Conservation (phyloP, 1,140 invertebrate species). For the Rhagoletis pomonella region DNA sequence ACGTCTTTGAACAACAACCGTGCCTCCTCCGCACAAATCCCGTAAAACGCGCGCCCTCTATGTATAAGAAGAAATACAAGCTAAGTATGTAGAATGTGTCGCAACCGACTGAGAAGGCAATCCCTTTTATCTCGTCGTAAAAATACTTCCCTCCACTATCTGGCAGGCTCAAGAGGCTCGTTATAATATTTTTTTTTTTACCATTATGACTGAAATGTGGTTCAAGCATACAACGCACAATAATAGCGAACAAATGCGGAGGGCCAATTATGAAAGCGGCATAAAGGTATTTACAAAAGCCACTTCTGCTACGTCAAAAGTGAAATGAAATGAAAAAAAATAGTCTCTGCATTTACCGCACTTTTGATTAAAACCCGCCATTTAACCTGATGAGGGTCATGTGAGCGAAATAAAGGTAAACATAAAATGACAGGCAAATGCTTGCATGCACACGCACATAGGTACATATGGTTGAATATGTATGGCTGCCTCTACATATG, state of each 20-base stretch:
- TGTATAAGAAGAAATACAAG: no score
- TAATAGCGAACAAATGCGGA: no score
- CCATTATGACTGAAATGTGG: not conserved
- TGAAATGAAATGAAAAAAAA: not conserved
- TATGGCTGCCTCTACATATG: not conserved
- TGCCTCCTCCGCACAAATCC: no score
- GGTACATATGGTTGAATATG: not conserved
- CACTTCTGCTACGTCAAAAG: not conserved
- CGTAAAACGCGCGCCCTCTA: no score
- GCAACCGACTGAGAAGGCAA: no score
- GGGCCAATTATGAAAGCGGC: not conserved
- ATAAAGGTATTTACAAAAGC: not conserved
- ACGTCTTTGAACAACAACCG: no score
- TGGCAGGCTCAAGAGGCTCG: no score
- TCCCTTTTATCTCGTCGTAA: no score
- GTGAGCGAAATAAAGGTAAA: not conserved
- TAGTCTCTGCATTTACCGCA: not conserved
- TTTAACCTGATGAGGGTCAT: conserved; percentile 25
- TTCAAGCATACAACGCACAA: not conserved
- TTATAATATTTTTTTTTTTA: no score
- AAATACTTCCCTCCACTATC: not conserved
- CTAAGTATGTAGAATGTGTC: no score
- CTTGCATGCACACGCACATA: not conserved
- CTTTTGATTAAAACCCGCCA: conserved; percentile 10
- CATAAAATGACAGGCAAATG: not conserved